phyloP scores from a whole-genome alignment of 2,888 invertebrate genomes.

The Amorpha juglandis region DNA sequence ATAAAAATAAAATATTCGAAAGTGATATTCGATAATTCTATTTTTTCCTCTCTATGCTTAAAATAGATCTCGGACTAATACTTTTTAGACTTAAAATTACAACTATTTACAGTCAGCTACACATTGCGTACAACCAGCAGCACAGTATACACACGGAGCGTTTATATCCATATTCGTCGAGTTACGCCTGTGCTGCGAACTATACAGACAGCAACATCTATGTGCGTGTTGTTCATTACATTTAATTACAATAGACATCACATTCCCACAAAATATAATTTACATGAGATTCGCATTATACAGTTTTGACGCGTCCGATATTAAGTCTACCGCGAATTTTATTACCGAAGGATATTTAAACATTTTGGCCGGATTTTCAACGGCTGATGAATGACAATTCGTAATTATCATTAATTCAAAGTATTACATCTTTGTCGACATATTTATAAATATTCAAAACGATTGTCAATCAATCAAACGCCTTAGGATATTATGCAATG shows the following conservation, averaged over 20 bases:
- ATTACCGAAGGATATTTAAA: not conserved
- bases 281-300: slow-evolving; percentile 65
- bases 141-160: slow-evolving; percentile 41
- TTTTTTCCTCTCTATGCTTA: slow-evolving; percentile 62
- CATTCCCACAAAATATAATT: slow-evolving; percentile 38
- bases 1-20: slow-evolving; percentile 72
- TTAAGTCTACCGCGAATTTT: slow-evolving; percentile 7
- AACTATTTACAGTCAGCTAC: slow-evolving; percentile 74
- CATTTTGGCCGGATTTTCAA: not conserved
- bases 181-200: not conserved
- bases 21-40: slow-evolving; percentile 58
- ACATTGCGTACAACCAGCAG: slow-evolving; percentile 62
- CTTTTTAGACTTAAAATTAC: slow-evolving; percentile 59
- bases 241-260: slow-evolving; percentile 34
- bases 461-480: not conserved
- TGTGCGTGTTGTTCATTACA: slow-evolving; percentile 41
- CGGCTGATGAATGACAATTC: not conserved
- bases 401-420: not conserved
- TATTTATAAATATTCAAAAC: not conserved
- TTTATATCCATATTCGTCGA: not conserved
- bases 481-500: not conserved
- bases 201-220: slow-evolving; percentile 38
- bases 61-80: slow-evolving; percentile 71
- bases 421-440: not conserved
- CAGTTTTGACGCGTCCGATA: slow-evolving; percentile 44